Conservation (phyloP, 2,113 vertebrate species). For the Siphamia tubifer region DNA sequence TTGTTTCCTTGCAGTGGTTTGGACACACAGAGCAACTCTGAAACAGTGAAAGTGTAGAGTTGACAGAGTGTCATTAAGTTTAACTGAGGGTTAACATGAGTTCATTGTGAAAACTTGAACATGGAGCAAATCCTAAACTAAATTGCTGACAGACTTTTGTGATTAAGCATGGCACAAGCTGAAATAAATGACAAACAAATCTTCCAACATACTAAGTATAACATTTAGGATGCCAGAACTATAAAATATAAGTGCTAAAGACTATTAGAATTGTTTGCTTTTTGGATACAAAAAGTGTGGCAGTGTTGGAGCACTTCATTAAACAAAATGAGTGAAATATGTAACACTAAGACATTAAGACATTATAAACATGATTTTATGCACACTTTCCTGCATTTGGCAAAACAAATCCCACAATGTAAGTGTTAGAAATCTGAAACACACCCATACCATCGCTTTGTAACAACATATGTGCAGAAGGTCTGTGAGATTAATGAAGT, state of each 20-base stretch:
- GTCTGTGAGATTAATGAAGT: not conserved
- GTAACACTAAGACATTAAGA: not conserved
- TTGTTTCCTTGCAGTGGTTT: not conserved
- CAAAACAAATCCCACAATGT: too few relatives aligned
- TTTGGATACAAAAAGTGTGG: not conserved
- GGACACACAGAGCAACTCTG: not conserved
- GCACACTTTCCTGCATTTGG: not conserved
- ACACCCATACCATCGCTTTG: not conserved
- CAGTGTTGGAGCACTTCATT: not conserved
- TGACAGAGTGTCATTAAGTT: slow-evolving; percentile 19
- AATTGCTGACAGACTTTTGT: slow-evolving; percentile 42
- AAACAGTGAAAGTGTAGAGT: slow-evolving; percentile 6
- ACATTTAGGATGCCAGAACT: not conserved
- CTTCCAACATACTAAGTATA: too few relatives aligned
- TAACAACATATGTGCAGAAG: too few relatives aligned
- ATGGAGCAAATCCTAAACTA: slow-evolving; percentile 40
- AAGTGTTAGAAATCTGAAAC: not conserved
- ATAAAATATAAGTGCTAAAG: not conserved
- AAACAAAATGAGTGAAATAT: not conserved
- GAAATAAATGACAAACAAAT: not conserved
- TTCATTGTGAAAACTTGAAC: slow-evolving; percentile 30
- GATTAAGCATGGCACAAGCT: slow-evolving; percentile 35
- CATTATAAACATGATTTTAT: not conserved
- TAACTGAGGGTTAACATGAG: not conserved
- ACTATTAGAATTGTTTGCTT: not conserved